phyloP scores from a whole-genome alignment of 2,888 invertebrate genomes.

The Drosophila rubida region DNA sequence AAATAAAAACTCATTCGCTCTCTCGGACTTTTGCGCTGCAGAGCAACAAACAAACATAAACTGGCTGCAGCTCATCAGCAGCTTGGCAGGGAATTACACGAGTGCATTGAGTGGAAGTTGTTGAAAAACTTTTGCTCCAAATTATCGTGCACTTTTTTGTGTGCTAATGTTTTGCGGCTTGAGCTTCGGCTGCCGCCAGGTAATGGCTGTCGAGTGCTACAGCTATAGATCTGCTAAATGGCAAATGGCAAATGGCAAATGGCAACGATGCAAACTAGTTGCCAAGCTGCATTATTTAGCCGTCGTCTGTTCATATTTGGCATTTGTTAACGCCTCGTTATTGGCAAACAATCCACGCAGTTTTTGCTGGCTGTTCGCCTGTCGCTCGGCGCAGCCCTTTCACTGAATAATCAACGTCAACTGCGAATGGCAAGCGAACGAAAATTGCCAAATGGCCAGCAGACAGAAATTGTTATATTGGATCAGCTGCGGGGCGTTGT shows the following conservation, averaged over 20 bases:
- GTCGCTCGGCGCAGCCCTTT: too few relatives aligned
- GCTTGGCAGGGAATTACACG: background rate
- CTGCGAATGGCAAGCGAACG: conserved; percentile 14
- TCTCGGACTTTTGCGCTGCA: background rate
- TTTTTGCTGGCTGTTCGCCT: background rate
- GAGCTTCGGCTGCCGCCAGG: background rate
- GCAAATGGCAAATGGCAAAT: too few relatives aligned
- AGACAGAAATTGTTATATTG: conserved; percentile 30
- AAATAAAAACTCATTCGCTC: background rate
- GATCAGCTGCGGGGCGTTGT: conserved; percentile 33
- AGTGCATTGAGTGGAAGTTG: conserved; percentile 1
- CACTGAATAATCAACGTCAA: background rate
- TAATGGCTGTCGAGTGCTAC: too few relatives aligned
- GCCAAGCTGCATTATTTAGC: background rate
- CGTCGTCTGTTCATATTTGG: background rate
- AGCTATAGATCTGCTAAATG: too few relatives aligned
- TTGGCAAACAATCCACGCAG: conserved; percentile 9
- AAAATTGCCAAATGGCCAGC: conserved; percentile 46
- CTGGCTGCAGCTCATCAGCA: background rate
- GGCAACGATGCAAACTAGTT: too few relatives aligned
- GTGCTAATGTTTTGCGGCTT: background rate
- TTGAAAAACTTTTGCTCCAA: conserved; percentile 4
- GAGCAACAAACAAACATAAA: background rate
- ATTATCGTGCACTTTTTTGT: conserved; percentile 2
- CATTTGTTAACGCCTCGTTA: conserved; percentile 9